These are phyloP conservation scores for Zelostemma sp. DNA, from an alignment of 1,140 invertebrate species.

Conservation along the genomic window DNA sequence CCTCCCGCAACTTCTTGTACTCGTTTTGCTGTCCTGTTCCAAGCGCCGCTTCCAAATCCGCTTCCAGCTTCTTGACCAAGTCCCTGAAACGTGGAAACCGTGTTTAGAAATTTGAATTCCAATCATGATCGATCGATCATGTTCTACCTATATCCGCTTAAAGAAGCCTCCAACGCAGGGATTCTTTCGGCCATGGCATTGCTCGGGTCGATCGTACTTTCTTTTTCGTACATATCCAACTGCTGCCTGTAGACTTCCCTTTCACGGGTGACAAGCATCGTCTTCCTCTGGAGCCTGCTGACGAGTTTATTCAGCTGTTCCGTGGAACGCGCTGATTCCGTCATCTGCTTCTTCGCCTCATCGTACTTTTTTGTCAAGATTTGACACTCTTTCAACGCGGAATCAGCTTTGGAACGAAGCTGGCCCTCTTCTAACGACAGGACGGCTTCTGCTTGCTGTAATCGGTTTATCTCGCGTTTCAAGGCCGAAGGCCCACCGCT, in stretches of 20 bases:
- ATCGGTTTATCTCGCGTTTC: constrained; percentile 62
- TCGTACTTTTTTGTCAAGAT: constrained; percentile 56
- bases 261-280: constrained; percentile 79
- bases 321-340: constrained; percentile 53
- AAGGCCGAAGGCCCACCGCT: constrained; percentile 51
- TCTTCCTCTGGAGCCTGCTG: constrained; percentile 70
- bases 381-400: constrained; percentile 53
- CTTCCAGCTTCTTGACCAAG: constrained; percentile 77
- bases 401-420: constrained; percentile 55
- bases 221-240: constrained; percentile 86
- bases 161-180: neutral
- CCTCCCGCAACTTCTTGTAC: constrained; percentile 68
- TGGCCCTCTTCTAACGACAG: constrained; percentile 63
- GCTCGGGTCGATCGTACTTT: constrained; percentile 72
- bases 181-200: constrained; percentile 53
- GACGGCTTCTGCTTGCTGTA: constrained; percentile 61
- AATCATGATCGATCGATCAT: neutral
- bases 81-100: constrained; percentile 67
- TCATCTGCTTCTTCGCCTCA: constrained; percentile 57
- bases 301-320: constrained; percentile 67
- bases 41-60: constrained; percentile 70
- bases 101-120: constrained; percentile 9
- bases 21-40: constrained; percentile 48
- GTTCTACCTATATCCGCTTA: neutral
- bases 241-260: constrained; percentile 82